Evolutionary conservation across 2,797 vertebrate genomes (phyloP), one percentile per base, ranked within the genome.

Genomic region (Propithecus perrieri): DNA sequence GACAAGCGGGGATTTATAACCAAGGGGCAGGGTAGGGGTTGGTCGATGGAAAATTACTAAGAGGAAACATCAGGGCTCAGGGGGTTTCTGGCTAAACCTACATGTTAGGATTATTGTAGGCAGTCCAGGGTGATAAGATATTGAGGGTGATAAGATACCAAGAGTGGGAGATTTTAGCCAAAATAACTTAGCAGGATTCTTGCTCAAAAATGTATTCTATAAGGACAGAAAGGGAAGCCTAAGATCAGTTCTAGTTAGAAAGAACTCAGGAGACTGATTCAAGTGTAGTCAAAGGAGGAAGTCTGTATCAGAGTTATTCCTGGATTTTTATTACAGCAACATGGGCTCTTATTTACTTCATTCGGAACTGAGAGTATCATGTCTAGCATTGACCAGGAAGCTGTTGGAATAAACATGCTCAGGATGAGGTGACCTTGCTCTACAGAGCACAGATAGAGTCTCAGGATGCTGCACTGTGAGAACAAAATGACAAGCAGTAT

Each of bases 381-480:
- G 50, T 94, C 75, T 85, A 80, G 22, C 35, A 28, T 2, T 69
- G 81, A 83, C n/a, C 75, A 38, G 38, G 48, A 96, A 63, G 22
- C 26, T 71, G 75, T 50, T 78, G 48, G 43, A 79, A 95, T 80
- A 87, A 87, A 88, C 15, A 55, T 6, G 38, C 13, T 80, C 35
- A 81, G 92, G 96, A 93, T 89, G 69, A 85, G 89, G 96, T 97
- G 96, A 96, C 96, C 95, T 93, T 89, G 76, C 43, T 85, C 84
- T 76, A 3, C 1, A 48, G 78, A 91, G 74, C 94, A 86, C 41
- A 94, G 93, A 76, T 50, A 72, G 55, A 43, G 8, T 55, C 71
- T 80, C 41, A 35, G 30, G 84, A 83, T 41, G 33, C 43, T 41
- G 15, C 10, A 1, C 30, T 28, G 8, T 20, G 79, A 59, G 94